Percentiles rank a stretch among this genome's conserved stretches.
These are phyloP conservation scores for Germaria angustata DNA, from an alignment of 2,888 invertebrate species.

Conservation along the genomic window DNA sequence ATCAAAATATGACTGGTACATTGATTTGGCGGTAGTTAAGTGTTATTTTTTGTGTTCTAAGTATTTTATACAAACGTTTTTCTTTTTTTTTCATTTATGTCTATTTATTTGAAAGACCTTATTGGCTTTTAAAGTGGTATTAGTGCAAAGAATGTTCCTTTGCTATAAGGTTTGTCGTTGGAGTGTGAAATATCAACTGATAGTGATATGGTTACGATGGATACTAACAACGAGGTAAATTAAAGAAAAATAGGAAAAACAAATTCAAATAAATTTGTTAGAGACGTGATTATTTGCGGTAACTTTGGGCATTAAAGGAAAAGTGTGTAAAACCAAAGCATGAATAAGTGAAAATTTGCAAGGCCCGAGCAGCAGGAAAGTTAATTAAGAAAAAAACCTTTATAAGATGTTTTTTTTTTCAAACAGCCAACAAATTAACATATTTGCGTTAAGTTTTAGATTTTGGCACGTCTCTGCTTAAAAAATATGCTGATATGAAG, in stretches of 20 bases:
- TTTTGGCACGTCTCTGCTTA: not conserved
- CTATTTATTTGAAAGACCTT: not conserved
- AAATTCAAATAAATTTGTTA: not conserved
- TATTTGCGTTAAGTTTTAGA: not conserved
- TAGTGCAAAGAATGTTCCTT: conserved; percentile 7
- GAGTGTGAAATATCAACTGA: conserved; percentile 62
- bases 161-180: conserved; percentile 39
- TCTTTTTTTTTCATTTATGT: not conserved
- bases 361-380: not conserved
- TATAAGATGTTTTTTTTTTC: not conserved
- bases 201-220: conserved; percentile 46
- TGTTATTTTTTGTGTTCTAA: not conserved
- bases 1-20: conserved; percentile 57
- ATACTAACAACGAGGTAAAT: not conserved
- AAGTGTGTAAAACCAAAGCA: not conserved
- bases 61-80: not conserved
- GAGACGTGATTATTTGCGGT: conserved; percentile 24
- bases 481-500: not conserved
- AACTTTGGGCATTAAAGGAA: not conserved
- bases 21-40: conserved; percentile 59
- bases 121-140: conserved; percentile 4
- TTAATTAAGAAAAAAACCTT: not conserved
- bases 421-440: not conserved
- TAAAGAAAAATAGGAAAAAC: not conserved
- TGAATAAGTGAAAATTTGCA: not conserved